A percentile compares a stretch with the other conserved stretches of the same genome.
Conservation (phyloP, 2,797 vertebrate genomes). For the Chelmon rostratus region DNA sequence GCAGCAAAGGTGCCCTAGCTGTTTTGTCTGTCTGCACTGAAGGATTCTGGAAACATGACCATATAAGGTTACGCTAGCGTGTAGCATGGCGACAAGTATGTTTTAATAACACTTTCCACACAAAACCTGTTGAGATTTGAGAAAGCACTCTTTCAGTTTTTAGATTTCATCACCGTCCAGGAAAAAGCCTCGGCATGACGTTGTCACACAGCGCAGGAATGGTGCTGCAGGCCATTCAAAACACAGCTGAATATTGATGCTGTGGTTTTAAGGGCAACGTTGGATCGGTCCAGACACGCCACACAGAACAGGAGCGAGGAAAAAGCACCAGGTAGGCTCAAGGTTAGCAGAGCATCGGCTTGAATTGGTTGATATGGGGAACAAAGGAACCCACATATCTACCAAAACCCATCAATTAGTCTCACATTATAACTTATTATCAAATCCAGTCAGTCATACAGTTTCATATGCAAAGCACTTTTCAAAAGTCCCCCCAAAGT, state of each 20-base stretch:
- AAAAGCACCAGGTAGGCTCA: slow-evolving; percentile 20
- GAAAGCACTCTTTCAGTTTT: slow-evolving; percentile 54
- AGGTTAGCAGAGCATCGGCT: slow-evolving; percentile 22
- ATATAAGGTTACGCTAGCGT: slow-evolving; percentile 63
- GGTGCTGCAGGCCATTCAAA: slow-evolving; percentile 67
- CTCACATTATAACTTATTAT: slow-evolving; percentile 9
- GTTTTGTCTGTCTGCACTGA: slow-evolving; percentile 53
- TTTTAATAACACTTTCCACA: slow-evolving; percentile 65
- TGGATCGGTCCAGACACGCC: slow-evolving; percentile 48
- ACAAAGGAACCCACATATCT: slow-evolving; percentile 16
- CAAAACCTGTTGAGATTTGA: slow-evolving; percentile 51
- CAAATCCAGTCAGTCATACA: neutral
- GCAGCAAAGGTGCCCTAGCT: slow-evolving; percentile 57
- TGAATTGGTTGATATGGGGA: slow-evolving; percentile 13
- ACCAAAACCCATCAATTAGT: slow-evolving; percentile 1
- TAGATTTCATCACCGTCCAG: slow-evolving; percentile 63
- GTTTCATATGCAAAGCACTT: slow-evolving; percentile 19
- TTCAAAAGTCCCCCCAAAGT: slow-evolving; percentile 22
- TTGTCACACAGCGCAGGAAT: slow-evolving; percentile 55
- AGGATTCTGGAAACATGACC: slow-evolving; percentile 59
- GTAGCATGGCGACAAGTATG: slow-evolving; percentile 24
- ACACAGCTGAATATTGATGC: slow-evolving; percentile 54
- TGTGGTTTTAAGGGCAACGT: slow-evolving; percentile 28
- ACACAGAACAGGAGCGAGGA: slow-evolving; percentile 13
- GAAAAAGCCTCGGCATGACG: slow-evolving; percentile 45